These are phyloP conservation scores for Cyprinella venusta DNA, from an alignment of 2,797 vertebrate genomes.

Conservation along the genomic window DNA sequence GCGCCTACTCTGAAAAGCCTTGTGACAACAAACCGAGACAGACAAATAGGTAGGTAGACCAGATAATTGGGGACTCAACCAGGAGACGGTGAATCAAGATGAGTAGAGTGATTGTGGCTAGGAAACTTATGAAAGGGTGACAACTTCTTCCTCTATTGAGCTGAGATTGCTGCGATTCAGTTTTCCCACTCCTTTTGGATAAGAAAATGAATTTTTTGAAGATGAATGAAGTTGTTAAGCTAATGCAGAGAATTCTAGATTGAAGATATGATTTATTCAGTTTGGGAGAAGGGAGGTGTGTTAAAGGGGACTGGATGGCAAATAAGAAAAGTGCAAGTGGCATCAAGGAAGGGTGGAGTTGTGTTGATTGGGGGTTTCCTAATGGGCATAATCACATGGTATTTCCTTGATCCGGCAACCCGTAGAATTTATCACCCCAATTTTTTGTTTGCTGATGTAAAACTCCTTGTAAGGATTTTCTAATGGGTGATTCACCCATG, in stretches of 20 bases:
- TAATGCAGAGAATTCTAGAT: slow-evolving; percentile 15
- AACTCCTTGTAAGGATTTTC: not conserved
- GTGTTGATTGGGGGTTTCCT: slow-evolving; percentile 8
- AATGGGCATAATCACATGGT: slow-evolving; percentile 8
- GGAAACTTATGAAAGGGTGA: slow-evolving; percentile 28
- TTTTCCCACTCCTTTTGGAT: slow-evolving; percentile 20
- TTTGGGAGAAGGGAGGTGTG: not conserved
- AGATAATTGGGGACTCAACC: not conserved
- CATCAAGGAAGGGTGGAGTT: not conserved
- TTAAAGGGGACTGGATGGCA: not conserved
- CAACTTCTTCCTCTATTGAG: slow-evolving; percentile 32
- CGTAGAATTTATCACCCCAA: not conserved
- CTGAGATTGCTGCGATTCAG: slow-evolving; percentile 27
- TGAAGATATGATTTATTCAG: slow-evolving; percentile 16
- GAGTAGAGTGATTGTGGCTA: not conserved
- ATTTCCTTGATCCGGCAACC: slow-evolving; percentile 1
- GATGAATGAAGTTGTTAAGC: slow-evolving; percentile 30
- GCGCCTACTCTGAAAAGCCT: slow-evolving; percentile 34
- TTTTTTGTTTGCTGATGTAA: not conserved
- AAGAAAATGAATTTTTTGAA: slow-evolving; percentile 43
- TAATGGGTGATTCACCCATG: not conserved
- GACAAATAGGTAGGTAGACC: slow-evolving; percentile 10
- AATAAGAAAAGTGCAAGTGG: slow-evolving; percentile 34
- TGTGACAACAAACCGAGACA: slow-evolving; percentile 1
- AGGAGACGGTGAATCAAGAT: not conserved